Percentiles rank a stretch among this genome's conserved stretches.
These are phyloP conservation scores for Resseliella maxima DNA, from an alignment of 2,888 invertebrate genomes.

Conservation along the genomic window DNA sequence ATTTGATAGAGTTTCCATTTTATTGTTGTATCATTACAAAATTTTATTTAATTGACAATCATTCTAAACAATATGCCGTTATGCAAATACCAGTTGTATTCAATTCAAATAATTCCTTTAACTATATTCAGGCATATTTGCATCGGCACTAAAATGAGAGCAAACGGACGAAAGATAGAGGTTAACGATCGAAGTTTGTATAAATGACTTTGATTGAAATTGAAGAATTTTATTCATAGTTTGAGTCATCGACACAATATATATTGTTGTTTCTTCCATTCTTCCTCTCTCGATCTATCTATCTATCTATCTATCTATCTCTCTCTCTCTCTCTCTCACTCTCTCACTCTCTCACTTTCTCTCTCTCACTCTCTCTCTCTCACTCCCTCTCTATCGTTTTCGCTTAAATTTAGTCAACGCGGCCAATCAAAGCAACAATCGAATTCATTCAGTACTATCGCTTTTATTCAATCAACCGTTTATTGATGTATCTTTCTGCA, in stretches of 20 bases:
- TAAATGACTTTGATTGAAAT: not conserved
- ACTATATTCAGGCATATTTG: not conserved
- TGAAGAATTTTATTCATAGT: not conserved
- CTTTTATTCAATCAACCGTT: not conserved
- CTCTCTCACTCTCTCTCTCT: too few species aligned
- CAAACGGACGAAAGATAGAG: not conserved
- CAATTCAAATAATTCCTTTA: not conserved
- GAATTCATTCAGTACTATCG: not conserved
- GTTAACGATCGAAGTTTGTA: not conserved
- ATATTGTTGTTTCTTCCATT: too few species aligned
- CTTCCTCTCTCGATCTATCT: too few species aligned
- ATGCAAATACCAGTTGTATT: not conserved
- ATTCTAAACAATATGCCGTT: constrained; percentile 4
- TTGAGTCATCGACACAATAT: not conserved
- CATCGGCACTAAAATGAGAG: not conserved
- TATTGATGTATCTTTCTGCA: constrained; percentile 3
- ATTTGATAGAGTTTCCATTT: not conserved
- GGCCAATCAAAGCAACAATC: not conserved
- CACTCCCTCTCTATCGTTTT: too few species aligned
- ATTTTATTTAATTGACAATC: constrained; percentile 20
- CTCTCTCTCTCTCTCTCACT: too few species aligned
- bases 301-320: too few species aligned
- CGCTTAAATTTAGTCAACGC: not conserved
- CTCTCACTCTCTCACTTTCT: too few species aligned
- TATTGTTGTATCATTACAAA: not conserved